These are phyloP conservation scores for Pholis gunnellus DNA, from an alignment of 2,113 vertebrate genomes.

Conservation along the genomic window DNA sequence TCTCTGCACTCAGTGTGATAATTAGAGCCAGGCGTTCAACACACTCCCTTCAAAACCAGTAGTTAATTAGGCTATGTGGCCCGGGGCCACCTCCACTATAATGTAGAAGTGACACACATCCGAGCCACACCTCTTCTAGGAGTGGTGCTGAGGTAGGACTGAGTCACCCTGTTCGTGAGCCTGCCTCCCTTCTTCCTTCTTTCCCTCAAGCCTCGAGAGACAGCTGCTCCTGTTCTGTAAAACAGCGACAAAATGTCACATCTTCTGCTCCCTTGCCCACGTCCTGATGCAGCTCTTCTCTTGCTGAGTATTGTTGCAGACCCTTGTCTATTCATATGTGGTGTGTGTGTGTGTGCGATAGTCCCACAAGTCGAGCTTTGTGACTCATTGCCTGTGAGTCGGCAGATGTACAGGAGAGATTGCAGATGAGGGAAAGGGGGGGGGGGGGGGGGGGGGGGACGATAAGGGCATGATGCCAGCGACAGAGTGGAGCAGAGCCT, in stretches of 20 bases:
- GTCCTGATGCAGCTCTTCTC: constrained; percentile 40
- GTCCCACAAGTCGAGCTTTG: constrained; percentile 44
- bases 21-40: constrained; percentile 70
- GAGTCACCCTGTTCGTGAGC: constrained; percentile 67
- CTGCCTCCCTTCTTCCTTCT: constrained; percentile 20
- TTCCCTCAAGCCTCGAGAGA: constrained; percentile 35
- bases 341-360: constrained; percentile 3
- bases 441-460: not conserved
- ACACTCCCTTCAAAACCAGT: constrained; percentile 70
- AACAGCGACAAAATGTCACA: constrained; percentile 34
- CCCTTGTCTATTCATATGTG: constrained; percentile 24
- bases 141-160: constrained; percentile 69
- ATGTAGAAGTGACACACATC: constrained; percentile 53
- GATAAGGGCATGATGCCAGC: constrained; percentile 64
- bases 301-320: constrained; percentile 31
- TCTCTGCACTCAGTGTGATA: constrained; percentile 59
- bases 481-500: constrained; percentile 56
- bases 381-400: constrained; percentile 65
- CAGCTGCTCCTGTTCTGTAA: constrained; percentile 18
- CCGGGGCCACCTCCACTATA: constrained; percentile 55
- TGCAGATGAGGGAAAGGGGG: constrained; percentile 19
- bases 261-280: constrained; percentile 22
- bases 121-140: constrained; percentile 66
- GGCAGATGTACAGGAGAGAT: constrained; percentile 60
- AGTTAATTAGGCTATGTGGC: constrained; percentile 69